Evolutionary conservation across 2,888 invertebrate species (phyloP).

Genomic region (Pimpla rufipes): DNA sequence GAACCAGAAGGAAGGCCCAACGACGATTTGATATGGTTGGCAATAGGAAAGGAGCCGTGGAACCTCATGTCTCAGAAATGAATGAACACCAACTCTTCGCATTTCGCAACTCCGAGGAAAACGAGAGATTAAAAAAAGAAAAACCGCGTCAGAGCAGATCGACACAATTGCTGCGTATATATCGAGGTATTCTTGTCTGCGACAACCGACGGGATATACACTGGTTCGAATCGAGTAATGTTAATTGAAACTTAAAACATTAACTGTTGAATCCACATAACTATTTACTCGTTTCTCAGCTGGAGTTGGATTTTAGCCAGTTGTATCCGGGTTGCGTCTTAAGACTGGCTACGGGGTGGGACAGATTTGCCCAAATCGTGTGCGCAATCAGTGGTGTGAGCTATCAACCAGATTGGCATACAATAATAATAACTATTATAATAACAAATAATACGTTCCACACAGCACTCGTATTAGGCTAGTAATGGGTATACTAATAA

Average conservation of each 20-base stretch:
- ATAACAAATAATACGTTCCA: neutral
- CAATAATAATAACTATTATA: neutral
- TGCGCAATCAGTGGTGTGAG: neutral
- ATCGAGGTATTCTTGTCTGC: neutral
- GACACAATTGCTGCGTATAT: neutral
- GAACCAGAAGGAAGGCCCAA: neutral
- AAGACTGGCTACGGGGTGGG: neutral
- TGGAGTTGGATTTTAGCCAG: neutral
- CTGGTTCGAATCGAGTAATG: neutral
- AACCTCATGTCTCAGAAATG: neutral
- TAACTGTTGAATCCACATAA: neutral
- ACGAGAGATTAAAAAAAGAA: neutral
- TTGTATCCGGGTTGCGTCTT: neutral
- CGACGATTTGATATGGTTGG: neutral
- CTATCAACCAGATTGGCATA: neutral
- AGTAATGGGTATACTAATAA: neutral
- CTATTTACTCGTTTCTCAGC: neutral
- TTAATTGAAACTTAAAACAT: neutral
- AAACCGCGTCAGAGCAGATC: neutral
- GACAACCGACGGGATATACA: neutral
- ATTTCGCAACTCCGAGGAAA: neutral
- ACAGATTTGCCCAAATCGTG: neutral
- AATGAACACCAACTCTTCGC: neutral
- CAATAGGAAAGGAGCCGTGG: neutral
- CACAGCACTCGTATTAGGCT: neutral